Base-by-base conservation (phyloP, 2,113 vertebrate genomes). In the Eublepharis macularius region DNA sequence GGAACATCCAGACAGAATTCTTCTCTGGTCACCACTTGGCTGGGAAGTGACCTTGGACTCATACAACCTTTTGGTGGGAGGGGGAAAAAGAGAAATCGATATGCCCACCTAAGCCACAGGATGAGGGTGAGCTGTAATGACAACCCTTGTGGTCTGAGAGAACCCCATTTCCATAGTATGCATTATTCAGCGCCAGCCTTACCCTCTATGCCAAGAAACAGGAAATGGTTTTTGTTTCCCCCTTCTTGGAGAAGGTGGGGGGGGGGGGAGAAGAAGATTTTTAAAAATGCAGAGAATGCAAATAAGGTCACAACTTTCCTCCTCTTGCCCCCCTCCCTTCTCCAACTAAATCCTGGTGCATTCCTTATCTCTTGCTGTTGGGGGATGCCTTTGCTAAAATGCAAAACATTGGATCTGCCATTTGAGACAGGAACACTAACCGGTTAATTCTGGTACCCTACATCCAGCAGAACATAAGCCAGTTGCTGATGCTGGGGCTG, bases 181-280 rank as follows among this genome's bases (percentile, higher is more conserved):
- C 97, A 97, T 97, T 96, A 97, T 97, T 97, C 92, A 97, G 95
- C 32, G 91, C 92, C 32, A 82, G 92, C 95, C 95, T 96, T 95
- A 96, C 95, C 95, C 95, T 96, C 95, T 95, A 96, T 96, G 95
- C 95, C 95, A 92, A 95, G 94, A 96, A 96, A 95, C 95, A 97
- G 97, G 96, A 97, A 96, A 96, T 95, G 92, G 95, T 94, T 93
- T 94, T 90, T 91, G 94, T 94, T 92, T 88, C 60, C 9, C n/a
- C 26, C 84, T 88, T 89, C n/a, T n/a, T n/a, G n/a, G n/a, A n/a
- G n/a, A n/a, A n/a, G n/a, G n/a, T n/a, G n/a, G 60, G 4, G 60
- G 60, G 60, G 11, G 60, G 60, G 60, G 60, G 24, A 10, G 21
- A 26, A 63, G 60, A 29, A 29, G n/a, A n/a, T n/a, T n/a, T n/a